A percentile compares a stretch with the other conserved stretches of the same genome.
These are phyloP conservation scores for Lacanobia wlatinum DNA, from an alignment of 2,888 invertebrate genomes.

Conservation along the genomic window DNA sequence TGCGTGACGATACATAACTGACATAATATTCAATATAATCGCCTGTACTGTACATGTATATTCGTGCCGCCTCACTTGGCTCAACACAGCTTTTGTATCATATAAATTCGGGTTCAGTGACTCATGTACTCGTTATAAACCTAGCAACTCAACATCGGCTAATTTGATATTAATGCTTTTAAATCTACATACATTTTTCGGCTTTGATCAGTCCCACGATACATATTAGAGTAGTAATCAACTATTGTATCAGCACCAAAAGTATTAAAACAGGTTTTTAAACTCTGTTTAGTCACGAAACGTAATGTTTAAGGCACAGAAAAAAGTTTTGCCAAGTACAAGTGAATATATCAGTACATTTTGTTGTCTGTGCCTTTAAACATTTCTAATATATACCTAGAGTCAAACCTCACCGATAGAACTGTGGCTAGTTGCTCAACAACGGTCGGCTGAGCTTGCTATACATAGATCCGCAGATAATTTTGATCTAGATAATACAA, in stretches of 20 bases:
- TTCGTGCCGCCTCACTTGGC: slow-evolving; percentile 60
- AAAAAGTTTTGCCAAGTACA: background rate
- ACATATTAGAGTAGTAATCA: slow-evolving; percentile 34
- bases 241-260: slow-evolving; percentile 27
- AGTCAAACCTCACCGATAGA: background rate
- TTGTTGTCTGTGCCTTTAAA: background rate
- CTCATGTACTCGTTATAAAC: slow-evolving; percentile 52
- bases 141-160: slow-evolving; percentile 47
- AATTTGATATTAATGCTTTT: slow-evolving; percentile 55
- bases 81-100: slow-evolving; percentile 56
- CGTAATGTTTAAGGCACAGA: background rate
- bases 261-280: slow-evolving; percentile 6
- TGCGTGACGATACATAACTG: slow-evolving; percentile 43
- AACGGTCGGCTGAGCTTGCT: slow-evolving; percentile 2
- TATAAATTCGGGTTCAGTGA: slow-evolving; percentile 62
- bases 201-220: slow-evolving; percentile 48
- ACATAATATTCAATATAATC: slow-evolving; percentile 55
- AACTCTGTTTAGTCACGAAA: slow-evolving; percentile 17
- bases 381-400: too few relatives aligned
- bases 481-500: slow-evolving; percentile 56
- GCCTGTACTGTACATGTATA: slow-evolving; percentile 33
- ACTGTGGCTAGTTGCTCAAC: slow-evolving; percentile 6
- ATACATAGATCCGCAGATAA: slow-evolving; percentile 18
- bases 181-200: slow-evolving; percentile 45
- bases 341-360: background rate